Conservation (phyloP, 2,797 vertebrate genomes). For the Manis javanica region DNA sequence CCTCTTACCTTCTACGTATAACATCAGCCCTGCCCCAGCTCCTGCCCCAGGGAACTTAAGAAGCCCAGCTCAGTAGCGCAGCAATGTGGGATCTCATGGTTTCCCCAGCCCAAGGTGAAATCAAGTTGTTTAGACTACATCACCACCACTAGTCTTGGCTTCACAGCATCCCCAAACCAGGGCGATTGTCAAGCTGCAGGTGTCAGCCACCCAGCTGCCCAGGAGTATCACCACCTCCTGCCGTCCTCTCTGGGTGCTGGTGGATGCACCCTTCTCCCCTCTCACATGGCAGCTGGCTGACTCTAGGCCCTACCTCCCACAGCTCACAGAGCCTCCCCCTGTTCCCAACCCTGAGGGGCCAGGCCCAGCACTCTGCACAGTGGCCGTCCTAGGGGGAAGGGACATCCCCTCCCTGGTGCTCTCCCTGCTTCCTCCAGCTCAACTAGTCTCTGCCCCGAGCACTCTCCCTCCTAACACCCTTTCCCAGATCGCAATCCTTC, state of each 20-base stretch:
- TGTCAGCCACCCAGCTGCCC: not conserved
- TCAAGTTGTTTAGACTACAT: not conserved
- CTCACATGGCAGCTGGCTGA: not conserved
- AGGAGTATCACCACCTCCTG: not conserved
- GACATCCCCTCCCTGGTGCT: fast-evolving
- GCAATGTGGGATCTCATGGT: not conserved
- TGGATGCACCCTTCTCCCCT: not conserved
- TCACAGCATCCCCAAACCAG: not conserved
- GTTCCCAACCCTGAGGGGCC: not conserved
- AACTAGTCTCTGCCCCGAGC: not conserved
- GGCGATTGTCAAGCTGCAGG: not conserved
- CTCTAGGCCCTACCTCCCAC: not conserved
- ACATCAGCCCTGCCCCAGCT: not conserved
- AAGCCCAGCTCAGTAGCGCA: not conserved
- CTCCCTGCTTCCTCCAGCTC: not conserved
- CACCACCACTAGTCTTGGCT: not conserved
- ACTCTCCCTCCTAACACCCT: not conserved
- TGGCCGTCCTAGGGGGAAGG: too few relatives aligned
- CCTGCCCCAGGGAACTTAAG: not conserved
- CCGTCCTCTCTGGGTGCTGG: too few relatives aligned
- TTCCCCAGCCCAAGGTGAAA: not conserved
- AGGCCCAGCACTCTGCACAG: too few relatives aligned
- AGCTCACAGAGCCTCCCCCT: not conserved
- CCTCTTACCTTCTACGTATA: not conserved
- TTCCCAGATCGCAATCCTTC: too few relatives aligned